These are phyloP conservation scores for Pyrgus malvae DNA, from an alignment of 2,888 invertebrate genomes.

Conservation along the genomic window DNA sequence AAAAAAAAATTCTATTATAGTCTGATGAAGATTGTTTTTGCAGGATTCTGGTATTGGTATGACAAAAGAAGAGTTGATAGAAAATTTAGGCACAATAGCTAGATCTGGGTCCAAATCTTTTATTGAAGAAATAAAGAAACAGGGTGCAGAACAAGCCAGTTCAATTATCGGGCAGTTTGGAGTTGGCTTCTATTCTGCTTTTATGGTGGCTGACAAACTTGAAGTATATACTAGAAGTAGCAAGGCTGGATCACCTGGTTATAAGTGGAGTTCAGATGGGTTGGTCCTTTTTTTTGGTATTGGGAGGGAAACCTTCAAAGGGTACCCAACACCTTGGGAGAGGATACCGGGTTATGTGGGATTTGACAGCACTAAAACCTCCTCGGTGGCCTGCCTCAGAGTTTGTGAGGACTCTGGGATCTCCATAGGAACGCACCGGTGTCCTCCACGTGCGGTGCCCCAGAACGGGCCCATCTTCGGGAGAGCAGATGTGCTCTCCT, in stretches of 20 bases:
- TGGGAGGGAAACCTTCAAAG: too few species aligned
- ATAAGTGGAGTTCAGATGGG: conserved; percentile 96
- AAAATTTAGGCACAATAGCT: conserved; percentile 97
- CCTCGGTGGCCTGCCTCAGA: too few species aligned
- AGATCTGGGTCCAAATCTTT: conserved; percentile 97
- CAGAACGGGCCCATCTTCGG: too few species aligned
- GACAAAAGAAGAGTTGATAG: conserved; percentile 94
- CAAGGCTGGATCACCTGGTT: conserved; percentile 84
- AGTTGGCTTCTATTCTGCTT: conserved; percentile 98
- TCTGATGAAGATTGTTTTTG: conserved; percentile 1
- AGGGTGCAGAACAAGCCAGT: conserved; percentile 82
- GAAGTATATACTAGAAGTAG: conserved; percentile 94
- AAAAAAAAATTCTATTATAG: background rate
- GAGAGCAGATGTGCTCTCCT: too few species aligned
- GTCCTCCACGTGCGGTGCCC: too few species aligned
- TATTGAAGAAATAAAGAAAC: conserved; percentile 89
- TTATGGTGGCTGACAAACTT: conserved; percentile 98
- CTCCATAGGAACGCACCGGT: too few species aligned
- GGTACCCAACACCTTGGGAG: too few species aligned
- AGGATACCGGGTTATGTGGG: too few species aligned
- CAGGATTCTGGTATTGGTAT: conserved; percentile 97
- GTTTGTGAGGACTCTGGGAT: too few species aligned
- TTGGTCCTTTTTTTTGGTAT: conserved; percentile 51
- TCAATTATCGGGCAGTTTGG: conserved; percentile 98
- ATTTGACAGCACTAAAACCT: too few species aligned